phyloP scores from a whole-genome alignment of 1,140 invertebrate species.

The Cherax destructor region DNA sequence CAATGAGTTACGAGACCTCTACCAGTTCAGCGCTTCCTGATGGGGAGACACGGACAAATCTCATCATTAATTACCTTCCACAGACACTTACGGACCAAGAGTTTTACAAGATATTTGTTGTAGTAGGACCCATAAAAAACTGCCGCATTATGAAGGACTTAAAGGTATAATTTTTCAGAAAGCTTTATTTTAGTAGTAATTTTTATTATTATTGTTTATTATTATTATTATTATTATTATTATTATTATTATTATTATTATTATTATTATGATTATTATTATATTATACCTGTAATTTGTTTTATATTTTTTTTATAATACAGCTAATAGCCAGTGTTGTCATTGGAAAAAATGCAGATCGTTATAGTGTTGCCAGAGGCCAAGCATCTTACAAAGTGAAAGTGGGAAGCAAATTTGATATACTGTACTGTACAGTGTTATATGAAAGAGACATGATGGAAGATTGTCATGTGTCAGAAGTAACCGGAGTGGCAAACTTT shows the following conservation, averaged over 20 bases:
- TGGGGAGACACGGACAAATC: constrained; percentile 80
- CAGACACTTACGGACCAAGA: constrained; percentile 95
- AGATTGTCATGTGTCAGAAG: too few species aligned
- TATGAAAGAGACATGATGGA: too few species aligned
- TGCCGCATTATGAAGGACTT: constrained; percentile 94
- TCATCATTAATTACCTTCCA: constrained; percentile 97
- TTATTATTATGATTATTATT: constrained; percentile 15
- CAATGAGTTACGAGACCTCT: constrained; percentile 59
- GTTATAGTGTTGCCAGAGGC: not conserved
- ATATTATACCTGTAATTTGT: not conserved
- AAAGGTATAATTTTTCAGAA: constrained; percentile 79
- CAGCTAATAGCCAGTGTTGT: not conserved
- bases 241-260: constrained; percentile 18
- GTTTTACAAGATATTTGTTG: constrained; percentile 90
- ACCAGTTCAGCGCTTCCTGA: constrained; percentile 63
- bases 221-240: constrained; percentile 28
- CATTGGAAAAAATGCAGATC: not conserved
- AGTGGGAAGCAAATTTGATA: constrained; percentile 1
- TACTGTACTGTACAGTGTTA: not conserved
- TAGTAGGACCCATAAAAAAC: constrained; percentile 90
- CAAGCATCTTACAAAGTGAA: not conserved
- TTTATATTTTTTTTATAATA: not conserved
- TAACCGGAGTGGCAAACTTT: too few species aligned
- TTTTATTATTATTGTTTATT: constrained; percentile 22
- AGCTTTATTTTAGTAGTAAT: not conserved